Conservation (phyloP, 2,113 vertebrate species). For the Heliornis fulica region DNA sequence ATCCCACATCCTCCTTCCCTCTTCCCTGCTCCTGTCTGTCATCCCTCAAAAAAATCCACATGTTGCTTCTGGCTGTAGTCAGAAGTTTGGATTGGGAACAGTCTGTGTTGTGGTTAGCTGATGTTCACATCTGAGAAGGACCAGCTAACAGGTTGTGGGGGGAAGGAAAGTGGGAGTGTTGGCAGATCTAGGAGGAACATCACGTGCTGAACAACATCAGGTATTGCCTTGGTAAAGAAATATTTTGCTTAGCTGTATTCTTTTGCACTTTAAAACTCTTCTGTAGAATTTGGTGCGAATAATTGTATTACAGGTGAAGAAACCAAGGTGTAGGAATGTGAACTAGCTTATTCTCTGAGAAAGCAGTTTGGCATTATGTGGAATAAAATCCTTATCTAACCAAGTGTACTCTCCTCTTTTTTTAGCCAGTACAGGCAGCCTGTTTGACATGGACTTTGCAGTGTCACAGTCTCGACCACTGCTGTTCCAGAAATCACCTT, state of each 20-base stretch:
- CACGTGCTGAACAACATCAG: not conserved
- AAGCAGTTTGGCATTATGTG: not conserved
- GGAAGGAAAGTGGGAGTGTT: not conserved
- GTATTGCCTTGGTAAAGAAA: not conserved
- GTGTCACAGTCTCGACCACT: not conserved
- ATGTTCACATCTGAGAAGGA: not conserved
- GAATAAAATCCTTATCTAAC: not conserved
- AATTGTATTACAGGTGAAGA: not conserved
- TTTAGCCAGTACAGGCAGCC: not conserved
- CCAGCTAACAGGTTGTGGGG: not conserved
- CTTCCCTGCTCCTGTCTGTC: not conserved
- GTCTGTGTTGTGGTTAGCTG: not conserved
- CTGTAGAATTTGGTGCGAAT: not conserved
- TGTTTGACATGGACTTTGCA: not conserved
- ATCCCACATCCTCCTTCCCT: not conserved
- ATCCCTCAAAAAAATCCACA: accelerated
- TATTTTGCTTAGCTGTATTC: not conserved
- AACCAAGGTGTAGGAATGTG: not conserved
- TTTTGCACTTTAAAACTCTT: not conserved
- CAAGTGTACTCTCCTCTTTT: not conserved
- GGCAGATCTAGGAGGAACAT: accelerated
- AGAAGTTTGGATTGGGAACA: not conserved
- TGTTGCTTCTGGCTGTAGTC: not conserved
- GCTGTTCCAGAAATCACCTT: not conserved
- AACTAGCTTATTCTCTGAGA: not conserved